Percentiles rank a stretch among this genome's conserved stretches.
phyloP scores from a whole-genome alignment of 1,140 invertebrate genomes.

The Holotrichia oblita region DNA sequence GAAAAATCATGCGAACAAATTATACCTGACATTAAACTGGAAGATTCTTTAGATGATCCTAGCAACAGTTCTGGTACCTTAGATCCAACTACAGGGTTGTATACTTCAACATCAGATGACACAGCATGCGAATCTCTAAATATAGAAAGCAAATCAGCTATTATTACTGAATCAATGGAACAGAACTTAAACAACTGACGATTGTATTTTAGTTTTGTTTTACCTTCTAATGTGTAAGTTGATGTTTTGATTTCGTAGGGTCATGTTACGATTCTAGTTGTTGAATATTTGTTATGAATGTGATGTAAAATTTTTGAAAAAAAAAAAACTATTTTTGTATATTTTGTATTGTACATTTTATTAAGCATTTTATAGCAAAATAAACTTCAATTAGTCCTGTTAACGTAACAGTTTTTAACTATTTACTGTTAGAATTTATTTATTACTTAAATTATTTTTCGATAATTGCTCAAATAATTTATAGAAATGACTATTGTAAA shows the following conservation, averaged over 20 bases:
- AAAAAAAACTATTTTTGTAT: slow-evolving; percentile 1
- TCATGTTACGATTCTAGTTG: not conserved
- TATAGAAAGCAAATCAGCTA: not conserved
- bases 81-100: slow-evolving; percentile 30
- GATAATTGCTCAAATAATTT: not conserved
- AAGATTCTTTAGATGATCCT: not conserved
- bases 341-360: slow-evolving; percentile 37
- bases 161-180: not conserved
- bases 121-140: not conserved
- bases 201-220: slow-evolving; percentile 38
- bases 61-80: not conserved
- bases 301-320: slow-evolving; percentile 19
- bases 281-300: slow-evolving; percentile 20
- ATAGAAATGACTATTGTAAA: not conserved
- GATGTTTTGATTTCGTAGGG: not conserved
- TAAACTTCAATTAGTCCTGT: not conserved
- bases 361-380: slow-evolving; percentile 28
- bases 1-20: not conserved
- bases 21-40: not conserved
- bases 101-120: not conserved
- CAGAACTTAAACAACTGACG: slow-evolving; percentile 14
- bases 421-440: slow-evolving; percentile 25
- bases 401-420: not conserved
- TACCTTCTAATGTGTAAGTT: not conserved
- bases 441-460: not conserved